phyloP scores from a whole-genome alignment of 1,140 invertebrate species.

The Ruditapes philippinarum region DNA sequence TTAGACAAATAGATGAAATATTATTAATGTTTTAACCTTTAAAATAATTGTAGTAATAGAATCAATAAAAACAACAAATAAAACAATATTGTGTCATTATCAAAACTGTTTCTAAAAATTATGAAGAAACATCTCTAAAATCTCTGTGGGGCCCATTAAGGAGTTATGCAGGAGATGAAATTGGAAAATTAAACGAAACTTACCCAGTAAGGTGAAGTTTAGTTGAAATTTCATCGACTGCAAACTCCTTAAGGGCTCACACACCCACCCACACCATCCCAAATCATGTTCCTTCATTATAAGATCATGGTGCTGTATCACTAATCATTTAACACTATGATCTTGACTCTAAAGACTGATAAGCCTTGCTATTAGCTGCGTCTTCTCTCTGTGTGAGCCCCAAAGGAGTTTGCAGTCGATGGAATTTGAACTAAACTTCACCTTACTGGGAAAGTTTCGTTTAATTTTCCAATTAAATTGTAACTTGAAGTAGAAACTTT shows the following conservation, averaged over 20 bases:
- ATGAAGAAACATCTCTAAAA: not conserved
- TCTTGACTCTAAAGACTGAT: slow-evolving; percentile 4
- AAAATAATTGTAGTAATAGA: too few species aligned
- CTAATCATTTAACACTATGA: not conserved
- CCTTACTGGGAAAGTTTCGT: not conserved
- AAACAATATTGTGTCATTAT: too few species aligned
- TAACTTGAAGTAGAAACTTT: too few species aligned
- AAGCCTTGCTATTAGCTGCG: not conserved
- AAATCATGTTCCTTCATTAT: not conserved
- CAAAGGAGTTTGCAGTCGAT: not conserved
- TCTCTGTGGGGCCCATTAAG: not conserved
- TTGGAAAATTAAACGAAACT: not conserved
- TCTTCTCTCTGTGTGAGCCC: not conserved
- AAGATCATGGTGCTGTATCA: not conserved
- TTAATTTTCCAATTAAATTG: not conserved
- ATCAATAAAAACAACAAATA: too few species aligned
- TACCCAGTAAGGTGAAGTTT: not conserved
- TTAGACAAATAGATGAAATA: too few species aligned
- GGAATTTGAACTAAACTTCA: not conserved
- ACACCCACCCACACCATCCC: not conserved
- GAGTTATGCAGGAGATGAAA: slow-evolving; percentile 22
- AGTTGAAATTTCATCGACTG: not conserved
- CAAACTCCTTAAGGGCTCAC: not conserved
- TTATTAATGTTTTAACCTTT: too few species aligned
- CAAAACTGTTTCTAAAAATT: too few species aligned